Base-by-base conservation (phyloP, 2,888 invertebrate genomes). In the Neocrepidodera transversa region DNA sequence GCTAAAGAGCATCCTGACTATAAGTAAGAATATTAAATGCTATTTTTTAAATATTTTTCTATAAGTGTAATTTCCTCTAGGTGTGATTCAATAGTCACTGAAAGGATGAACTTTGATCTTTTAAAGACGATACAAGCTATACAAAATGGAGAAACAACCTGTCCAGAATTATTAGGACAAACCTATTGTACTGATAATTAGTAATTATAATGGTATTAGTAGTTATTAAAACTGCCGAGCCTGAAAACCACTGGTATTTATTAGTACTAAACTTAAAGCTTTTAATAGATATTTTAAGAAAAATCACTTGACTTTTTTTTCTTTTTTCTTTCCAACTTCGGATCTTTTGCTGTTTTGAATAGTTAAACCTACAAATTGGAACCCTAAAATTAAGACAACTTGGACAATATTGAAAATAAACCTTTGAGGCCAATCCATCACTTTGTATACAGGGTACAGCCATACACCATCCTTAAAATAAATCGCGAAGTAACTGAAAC, bases 1-100 rank as follows among this genome's bases (percentile, higher is more conserved):
- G 92, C 99, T 53, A 84, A 86, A 35, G 83, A 84, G n/a, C 99
- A 99, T 82, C 88, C 93, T 0, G 88, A 91, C 36, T 98, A 98
- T 82, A 90, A 91, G 93, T 93, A 77, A 83, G 83, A 80, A 11
- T n/a, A n/a, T n/a, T n/a, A n/a, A n/a, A n/a, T n/a, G n/a, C n/a
- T 7, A 38, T 10, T 35, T 16, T 23, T 23, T 23, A 23, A 6
- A 6, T 23, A 23, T 23, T 23, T 23, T n/a, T n/a, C n/a, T n/a
- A n/a, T n/a, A n/a, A n/a, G n/a, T n/a, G 7, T 45, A 28, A 45
- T 67, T 68, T 66, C 67, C 75, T 68, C 82, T 91, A 91, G 74
- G 73, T 84, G 91, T 75, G 97, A 99, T 80, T 96, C 98, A 0
- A 85, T 91, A 36, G 91, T 99, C 8, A 85, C 87, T 0, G 94